These are phyloP conservation scores for Hydropsyche betteni DNA, from an alignment of 2,888 invertebrate genomes.

Conservation along the genomic window DNA sequence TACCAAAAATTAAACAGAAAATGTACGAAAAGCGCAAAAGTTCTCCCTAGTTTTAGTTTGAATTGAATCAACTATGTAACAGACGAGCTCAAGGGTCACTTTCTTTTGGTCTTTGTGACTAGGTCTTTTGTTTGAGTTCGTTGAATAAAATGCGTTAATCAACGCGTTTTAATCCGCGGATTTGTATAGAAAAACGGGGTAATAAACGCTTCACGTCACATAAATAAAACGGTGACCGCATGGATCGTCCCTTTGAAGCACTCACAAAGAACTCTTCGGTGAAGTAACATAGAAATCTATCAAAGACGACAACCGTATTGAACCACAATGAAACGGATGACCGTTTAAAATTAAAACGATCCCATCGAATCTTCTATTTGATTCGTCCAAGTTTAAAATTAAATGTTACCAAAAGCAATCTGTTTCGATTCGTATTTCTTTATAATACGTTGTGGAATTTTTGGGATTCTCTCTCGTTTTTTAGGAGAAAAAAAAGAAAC, in stretches of 20 bases:
- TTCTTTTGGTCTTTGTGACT: not conserved
- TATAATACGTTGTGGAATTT: too few species aligned
- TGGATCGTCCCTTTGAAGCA: slow-evolving; percentile 14
- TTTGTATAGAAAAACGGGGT: slow-evolving; percentile 17
- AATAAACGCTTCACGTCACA: slow-evolving; percentile 24
- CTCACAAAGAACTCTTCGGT: slow-evolving; percentile 3
- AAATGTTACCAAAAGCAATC: too few species aligned
- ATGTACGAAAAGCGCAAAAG: too few species aligned
- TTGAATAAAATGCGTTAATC: slow-evolving; percentile 25
- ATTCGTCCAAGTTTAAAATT: too few species aligned
- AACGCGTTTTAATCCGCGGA: slow-evolving; percentile 25
- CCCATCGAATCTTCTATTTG: not conserved
- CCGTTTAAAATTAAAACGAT: slow-evolving; percentile 4
- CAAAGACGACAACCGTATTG: not conserved
- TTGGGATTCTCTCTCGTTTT: too few species aligned
- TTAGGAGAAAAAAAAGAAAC: too few species aligned
- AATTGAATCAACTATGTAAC: too few species aligned
- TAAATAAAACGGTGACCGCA: slow-evolving; percentile 19
- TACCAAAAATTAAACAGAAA: too few species aligned
- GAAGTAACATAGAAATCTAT: not conserved
- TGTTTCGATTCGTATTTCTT: too few species aligned
- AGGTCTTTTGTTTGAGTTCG: slow-evolving; percentile 17
- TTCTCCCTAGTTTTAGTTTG: too few species aligned
- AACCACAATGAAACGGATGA: slow-evolving; percentile 10
- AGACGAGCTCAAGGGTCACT: too few species aligned